Base-by-base conservation (phyloP, 1,140 invertebrate species). In the Papilio glaucus region DNA sequence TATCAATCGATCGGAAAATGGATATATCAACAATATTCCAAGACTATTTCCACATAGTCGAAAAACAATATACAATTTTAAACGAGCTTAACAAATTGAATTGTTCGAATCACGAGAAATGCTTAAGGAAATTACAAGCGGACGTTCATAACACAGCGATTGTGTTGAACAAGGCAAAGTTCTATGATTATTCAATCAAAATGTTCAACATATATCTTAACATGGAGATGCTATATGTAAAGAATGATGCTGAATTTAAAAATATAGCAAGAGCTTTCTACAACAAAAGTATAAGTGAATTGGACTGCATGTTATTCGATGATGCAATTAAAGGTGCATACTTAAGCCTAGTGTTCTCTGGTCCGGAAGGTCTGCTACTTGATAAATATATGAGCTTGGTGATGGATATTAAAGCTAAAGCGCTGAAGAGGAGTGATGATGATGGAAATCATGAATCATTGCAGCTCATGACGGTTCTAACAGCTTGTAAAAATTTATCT, bases 201-300 rank as follows among this genome's bases (percentile, higher is more conserved):
- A 39, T 90, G 2, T 92, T 92, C 33, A 76, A 90, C 18, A 61
- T 89, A 41, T 92, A 90, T 29, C 67, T 92, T 4, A 78, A 77
- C 72, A 80, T 80, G 61, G 88, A 91, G 62, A 72, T 93, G 3
- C 71, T n/a, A 8, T 65, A 76, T 61, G 76, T 81, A 2, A 84
- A 82, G 39, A 75, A 42, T 26, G 78, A 79, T 12, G 21, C 18
- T 0, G 85, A 89, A 9, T 39, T 79, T 2, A 87, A 81, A 29
- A 91, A 90, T 72, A 79, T 91, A 6, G 81, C 84, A n/a, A 57
- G 89, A 61, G 91, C 85, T 0, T 74, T 91, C 6, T 93, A 91
- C 21, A 93, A 93, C 45, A 90, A 88, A 29, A 83, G 87, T 65
- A 93, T 93, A 49, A 90, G 89, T 72, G 84, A 91, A 65, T 41